Percentiles rank a stretch among this genome's conserved stretches.
phyloP scores from a whole-genome alignment of 2,797 vertebrate species.

The Hippoglossus hippoglossus region DNA sequence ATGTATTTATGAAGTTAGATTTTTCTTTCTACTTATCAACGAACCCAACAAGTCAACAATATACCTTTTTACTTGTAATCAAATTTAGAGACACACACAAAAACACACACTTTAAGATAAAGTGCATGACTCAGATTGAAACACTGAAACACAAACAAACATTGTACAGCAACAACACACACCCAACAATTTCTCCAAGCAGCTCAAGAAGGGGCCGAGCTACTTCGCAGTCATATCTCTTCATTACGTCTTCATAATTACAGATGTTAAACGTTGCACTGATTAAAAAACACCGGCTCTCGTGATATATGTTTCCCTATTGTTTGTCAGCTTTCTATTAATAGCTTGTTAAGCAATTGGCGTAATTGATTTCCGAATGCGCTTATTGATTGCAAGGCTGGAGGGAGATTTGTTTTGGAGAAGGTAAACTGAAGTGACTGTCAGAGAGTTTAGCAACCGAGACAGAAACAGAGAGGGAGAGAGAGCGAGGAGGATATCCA shows the following conservation, averaged over 20 bases:
- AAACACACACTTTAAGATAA: too few relatives aligned
- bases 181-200: background rate
- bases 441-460: constrained; percentile 51
- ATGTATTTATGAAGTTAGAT: too few relatives aligned
- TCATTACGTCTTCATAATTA: constrained; percentile 65
- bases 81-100: too few relatives aligned
- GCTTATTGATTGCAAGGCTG: constrained; percentile 65
- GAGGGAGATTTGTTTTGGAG: constrained; percentile 58
- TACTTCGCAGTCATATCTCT: constrained; percentile 50
- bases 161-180: background rate
- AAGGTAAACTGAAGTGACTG: constrained; percentile 53
- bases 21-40: too few relatives aligned
- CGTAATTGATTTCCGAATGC: constrained; percentile 69
- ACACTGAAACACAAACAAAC: background rate
- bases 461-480: constrained; percentile 21
- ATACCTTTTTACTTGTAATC: background rate
- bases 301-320: constrained; percentile 51
- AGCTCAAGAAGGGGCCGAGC: constrained; percentile 15
- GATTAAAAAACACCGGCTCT: constrained; percentile 65
- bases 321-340: constrained; percentile 72
- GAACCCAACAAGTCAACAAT: background rate
- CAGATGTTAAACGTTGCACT: constrained; percentile 51
- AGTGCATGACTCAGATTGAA: too few relatives aligned
- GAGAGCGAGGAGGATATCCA: constrained; percentile 25
- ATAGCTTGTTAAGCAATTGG: constrained; percentile 60